Evolutionary conservation across 2,888 invertebrate genomes (phyloP).

Genomic region (Isotomurus palustris): DNA sequence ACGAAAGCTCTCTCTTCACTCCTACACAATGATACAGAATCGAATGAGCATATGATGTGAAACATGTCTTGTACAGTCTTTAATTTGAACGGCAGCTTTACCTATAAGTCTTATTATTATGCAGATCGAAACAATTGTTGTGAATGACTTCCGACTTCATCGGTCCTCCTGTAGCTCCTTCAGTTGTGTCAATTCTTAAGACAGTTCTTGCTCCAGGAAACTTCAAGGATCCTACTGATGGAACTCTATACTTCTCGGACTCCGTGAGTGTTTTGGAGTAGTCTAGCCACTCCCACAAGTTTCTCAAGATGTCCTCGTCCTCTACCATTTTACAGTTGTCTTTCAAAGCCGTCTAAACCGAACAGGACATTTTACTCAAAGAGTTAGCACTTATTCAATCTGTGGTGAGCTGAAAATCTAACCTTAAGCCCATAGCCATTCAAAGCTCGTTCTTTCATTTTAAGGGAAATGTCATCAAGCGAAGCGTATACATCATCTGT

Average conservation of each 20-base stretch:
- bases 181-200: slow-evolving; percentile 31
- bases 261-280: slow-evolving; percentile 66
- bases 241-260: slow-evolving; percentile 48
- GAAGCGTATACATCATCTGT: slow-evolving; percentile 55
- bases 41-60: no score
- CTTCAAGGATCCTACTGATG: slow-evolving; percentile 30
- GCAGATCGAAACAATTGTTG: slow-evolving; percentile 42
- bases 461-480: slow-evolving; percentile 65
- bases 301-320: slow-evolving; percentile 64
- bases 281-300: slow-evolving; percentile 79
- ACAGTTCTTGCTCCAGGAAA: slow-evolving; percentile 43
- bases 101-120: slow-evolving; percentile 43
- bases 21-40: no score
- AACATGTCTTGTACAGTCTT: neutral
- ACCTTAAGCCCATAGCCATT: slow-evolving; percentile 77
- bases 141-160: slow-evolving; percentile 44
- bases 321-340: slow-evolving; percentile 71
- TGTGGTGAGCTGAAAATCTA: neutral
- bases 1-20: slow-evolving; percentile 73
- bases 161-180: slow-evolving; percentile 13
- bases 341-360: slow-evolving; percentile 63
- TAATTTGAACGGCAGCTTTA: slow-evolving; percentile 8
- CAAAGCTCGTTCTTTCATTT: slow-evolving; percentile 66
- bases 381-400: neutral
- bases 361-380: neutral